phyloP scores from a whole-genome alignment of 2,888 invertebrate genomes.

The Anorthoa munda region DNA sequence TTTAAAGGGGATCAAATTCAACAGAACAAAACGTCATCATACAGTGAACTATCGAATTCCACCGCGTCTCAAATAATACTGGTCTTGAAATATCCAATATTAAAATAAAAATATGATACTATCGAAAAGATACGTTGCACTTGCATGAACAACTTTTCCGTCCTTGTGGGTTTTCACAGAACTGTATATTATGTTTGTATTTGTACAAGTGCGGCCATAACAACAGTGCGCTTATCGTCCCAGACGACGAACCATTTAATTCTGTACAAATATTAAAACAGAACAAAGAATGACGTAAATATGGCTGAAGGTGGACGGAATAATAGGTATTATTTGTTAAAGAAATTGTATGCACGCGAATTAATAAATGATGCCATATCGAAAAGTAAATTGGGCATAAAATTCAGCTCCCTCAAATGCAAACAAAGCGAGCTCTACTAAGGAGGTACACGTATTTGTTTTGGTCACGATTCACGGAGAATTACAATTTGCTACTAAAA shows the following conservation, averaged over 20 bases:
- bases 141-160: constrained; percentile 68
- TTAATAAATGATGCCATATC: constrained; percentile 21
- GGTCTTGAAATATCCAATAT: constrained; percentile 6
- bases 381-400: constrained; percentile 20
- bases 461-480: background rate
- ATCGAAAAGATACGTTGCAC: constrained; percentile 56
- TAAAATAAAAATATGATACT: constrained; percentile 42
- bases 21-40: too few species aligned
- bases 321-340: constrained; percentile 26
- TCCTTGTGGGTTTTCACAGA: constrained; percentile 76
- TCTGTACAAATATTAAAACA: constrained; percentile 57
- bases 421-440: background rate
- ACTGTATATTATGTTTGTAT: constrained; percentile 66
- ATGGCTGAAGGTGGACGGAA: constrained; percentile 39
- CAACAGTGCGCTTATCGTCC: constrained; percentile 50
- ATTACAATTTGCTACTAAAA: background rate
- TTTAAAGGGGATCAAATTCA: too few species aligned
- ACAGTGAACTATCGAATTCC: background rate
- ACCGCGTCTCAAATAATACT: constrained; percentile 8
- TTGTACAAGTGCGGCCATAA: constrained; percentile 74
- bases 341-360: constrained; percentile 38
- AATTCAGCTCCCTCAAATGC: constrained; percentile 19
- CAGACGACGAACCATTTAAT: constrained; percentile 65
- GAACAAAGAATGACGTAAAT: constrained; percentile 50
- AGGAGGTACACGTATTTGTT: background rate